phyloP scores from a whole-genome alignment of 1,140 invertebrate species.

The Anoplophora glabripennis region DNA sequence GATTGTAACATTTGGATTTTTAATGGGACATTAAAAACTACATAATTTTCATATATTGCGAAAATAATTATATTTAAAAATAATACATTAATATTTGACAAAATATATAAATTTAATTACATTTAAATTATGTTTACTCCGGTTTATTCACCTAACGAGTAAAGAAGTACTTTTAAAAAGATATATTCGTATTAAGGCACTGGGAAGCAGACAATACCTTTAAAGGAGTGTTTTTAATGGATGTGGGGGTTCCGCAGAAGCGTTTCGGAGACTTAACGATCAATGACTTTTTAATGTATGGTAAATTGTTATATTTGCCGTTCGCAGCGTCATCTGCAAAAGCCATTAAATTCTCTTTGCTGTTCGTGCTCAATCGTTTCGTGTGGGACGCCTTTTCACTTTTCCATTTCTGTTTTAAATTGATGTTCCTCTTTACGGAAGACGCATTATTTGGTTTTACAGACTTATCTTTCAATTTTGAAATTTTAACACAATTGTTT shows the following conservation, averaged over 20 bases:
- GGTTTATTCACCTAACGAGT: no score
- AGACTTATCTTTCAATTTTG: no score
- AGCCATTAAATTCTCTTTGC: background rate
- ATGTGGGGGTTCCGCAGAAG: constrained; percentile 1
- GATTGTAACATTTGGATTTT: no score
- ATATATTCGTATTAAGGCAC: no score
- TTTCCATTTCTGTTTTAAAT: background rate
- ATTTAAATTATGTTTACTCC: no score
- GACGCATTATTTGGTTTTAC: background rate
- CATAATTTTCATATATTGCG: no score
- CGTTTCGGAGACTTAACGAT: background rate
- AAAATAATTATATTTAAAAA: no score
- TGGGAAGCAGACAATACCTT: constrained; percentile 1
- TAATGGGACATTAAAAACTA: no score
- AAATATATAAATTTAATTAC: no score
- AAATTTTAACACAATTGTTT: no score
- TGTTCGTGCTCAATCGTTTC: background rate
- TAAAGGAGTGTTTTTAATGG: constrained; percentile 3
- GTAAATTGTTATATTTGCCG: constrained; percentile 7
- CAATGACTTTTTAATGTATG: constrained; percentile 5
- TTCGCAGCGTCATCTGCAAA: background rate
- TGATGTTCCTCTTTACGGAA: background rate
- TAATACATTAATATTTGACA: no score
- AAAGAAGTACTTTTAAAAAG: no score
- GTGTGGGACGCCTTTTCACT: background rate